A percentile compares a stretch with the other conserved stretches of the same genome.
Evolutionary conservation across 2,113 vertebrate species (phyloP).

Genomic region (Neofelis nebulosa): DNA sequence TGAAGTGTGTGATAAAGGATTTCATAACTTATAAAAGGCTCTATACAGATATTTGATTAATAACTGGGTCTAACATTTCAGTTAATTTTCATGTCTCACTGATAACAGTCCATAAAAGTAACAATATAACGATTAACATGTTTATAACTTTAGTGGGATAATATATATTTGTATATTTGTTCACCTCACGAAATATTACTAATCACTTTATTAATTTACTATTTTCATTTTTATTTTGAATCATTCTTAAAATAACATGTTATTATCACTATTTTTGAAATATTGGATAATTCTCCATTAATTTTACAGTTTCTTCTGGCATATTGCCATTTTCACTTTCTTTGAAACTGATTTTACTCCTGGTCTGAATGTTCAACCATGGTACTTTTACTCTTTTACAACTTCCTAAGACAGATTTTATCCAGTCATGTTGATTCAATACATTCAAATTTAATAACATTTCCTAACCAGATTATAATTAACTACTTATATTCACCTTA

Average conservation of each 20-base stretch:
- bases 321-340: constrained; percentile 7
- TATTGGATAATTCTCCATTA: constrained; percentile 7
- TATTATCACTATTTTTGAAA: constrained; percentile 22
- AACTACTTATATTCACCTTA: background rate
- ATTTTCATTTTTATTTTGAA: constrained; percentile 52
- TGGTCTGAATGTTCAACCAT: background rate
- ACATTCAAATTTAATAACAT: constrained; percentile 47
- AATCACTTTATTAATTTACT: constrained; percentile 25
- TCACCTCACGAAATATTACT: background rate
- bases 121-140: constrained; percentile 45
- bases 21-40: constrained; percentile 28
- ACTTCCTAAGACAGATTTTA: constrained; percentile 39
- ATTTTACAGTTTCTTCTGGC: constrained; percentile 31
- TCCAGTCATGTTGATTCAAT: constrained; percentile 20
- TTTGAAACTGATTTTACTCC: constrained; percentile 41
- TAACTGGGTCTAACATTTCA: constrained; percentile 30
- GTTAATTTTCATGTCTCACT: constrained; percentile 49
- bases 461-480: constrained; percentile 39
- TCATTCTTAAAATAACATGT: background rate
- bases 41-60: constrained; percentile 33
- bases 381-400: background rate
- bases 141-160: background rate
- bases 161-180: background rate
- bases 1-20: background rate
- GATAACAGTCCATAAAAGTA: constrained; percentile 30